A percentile compares a stretch with the other conserved stretches of the same genome.
These are phyloP conservation scores for Aplysia californica DNA, from an alignment of 1,140 invertebrate genomes.

Conservation along the genomic window DNA sequence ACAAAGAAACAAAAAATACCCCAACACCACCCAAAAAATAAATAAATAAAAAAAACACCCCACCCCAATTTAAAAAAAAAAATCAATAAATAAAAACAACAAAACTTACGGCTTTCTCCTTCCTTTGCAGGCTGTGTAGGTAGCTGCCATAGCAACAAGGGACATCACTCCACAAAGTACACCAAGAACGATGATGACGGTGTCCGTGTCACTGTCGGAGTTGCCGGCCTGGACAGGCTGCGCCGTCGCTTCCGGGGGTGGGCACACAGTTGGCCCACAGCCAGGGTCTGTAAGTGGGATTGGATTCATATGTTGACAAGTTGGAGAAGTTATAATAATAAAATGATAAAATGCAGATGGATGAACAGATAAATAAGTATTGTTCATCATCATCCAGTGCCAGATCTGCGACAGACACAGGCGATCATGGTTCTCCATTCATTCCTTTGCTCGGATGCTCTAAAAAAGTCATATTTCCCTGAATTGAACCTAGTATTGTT, in stretches of 20 bases:
- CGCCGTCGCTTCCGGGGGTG: not conserved
- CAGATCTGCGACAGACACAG: too few species aligned
- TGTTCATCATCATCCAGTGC: too few species aligned
- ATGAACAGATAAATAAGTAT: too few species aligned
- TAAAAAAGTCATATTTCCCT: too few species aligned
- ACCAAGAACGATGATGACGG: slow-evolving; percentile 14
- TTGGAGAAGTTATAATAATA: not conserved
- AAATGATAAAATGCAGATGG: not conserved
- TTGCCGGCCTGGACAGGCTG: not conserved
- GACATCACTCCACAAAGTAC: slow-evolving; percentile 9
- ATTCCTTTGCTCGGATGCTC: too few species aligned
- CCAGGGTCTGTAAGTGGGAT: not conserved
- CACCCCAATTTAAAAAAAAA: not conserved
- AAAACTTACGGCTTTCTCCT: not conserved
- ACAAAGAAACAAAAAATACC: too few species aligned
- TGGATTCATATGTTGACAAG: not conserved
- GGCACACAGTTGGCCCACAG: not conserved
- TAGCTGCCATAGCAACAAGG: not conserved
- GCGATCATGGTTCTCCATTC: too few species aligned
- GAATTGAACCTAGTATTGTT: too few species aligned
- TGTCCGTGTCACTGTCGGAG: not conserved
- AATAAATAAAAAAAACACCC: not conserved
- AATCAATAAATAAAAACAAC: not conserved
- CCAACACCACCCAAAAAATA: too few species aligned
- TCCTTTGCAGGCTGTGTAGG: not conserved